These are phyloP conservation scores for Limnephilus lunatus DNA, from an alignment of 2,888 invertebrate genomes.

Conservation along the genomic window DNA sequence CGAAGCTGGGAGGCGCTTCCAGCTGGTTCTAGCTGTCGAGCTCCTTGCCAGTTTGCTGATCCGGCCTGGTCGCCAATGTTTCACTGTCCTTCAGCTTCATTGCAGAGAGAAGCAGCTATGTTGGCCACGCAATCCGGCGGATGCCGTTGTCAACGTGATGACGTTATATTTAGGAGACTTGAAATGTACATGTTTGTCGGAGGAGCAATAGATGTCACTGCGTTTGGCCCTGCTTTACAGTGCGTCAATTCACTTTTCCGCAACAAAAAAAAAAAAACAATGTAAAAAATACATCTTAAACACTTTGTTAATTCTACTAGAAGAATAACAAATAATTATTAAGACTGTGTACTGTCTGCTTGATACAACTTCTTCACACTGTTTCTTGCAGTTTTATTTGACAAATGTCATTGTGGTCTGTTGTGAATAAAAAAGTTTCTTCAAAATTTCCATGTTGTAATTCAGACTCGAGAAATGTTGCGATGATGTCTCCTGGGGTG, in stretches of 20 bases:
- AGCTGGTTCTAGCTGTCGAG: conserved; percentile 85
- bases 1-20: conserved; percentile 89
- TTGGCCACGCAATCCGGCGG: neutral
- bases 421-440: neutral
- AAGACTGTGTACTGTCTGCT: neutral
- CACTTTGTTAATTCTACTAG: neutral
- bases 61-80: conserved; percentile 4
- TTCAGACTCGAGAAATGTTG: neutral
- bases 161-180: conserved; percentile 25
- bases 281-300: neutral
- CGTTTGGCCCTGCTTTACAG: neutral
- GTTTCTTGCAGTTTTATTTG: too few relatives aligned
- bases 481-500: neutral
- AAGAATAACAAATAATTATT: neutral
- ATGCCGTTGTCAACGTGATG: neutral
- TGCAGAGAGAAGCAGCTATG: neutral
- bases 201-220: conserved; percentile 24
- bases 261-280: neutral
- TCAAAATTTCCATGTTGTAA: neutral
- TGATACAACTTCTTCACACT: too few relatives aligned
- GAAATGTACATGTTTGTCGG: conserved; percentile 2
- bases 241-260: neutral
- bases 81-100: neutral
- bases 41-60: neutral
- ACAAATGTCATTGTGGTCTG: neutral